A percentile compares a stretch with the other conserved stretches of the same genome.
Conservation (phyloP, 2,113 vertebrate species). For the Aphelocoma coerulescens region DNA sequence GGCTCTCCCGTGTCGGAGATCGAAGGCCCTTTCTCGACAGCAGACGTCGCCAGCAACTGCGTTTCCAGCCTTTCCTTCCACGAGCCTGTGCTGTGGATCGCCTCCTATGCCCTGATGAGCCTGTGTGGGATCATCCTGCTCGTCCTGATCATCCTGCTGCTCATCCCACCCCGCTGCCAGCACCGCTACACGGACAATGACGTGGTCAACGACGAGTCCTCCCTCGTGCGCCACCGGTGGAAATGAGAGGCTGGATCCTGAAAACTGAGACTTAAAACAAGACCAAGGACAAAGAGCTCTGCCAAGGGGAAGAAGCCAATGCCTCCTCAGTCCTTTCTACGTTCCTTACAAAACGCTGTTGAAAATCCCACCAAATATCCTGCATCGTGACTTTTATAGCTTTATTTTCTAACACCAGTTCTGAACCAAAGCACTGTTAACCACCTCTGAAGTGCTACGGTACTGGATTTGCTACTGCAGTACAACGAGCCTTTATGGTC, state of each 20-base stretch:
- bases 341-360: background rate
- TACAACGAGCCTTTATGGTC: conserved; percentile 31
- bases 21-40: conserved; percentile 86
- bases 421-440: conserved; percentile 65
- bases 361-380: conserved; percentile 30
- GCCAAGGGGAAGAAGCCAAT: background rate
- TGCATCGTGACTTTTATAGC: conserved; percentile 52
- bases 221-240: conserved; percentile 91
- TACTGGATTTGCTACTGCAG: conserved; percentile 8
- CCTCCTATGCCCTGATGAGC: conserved; percentile 89
- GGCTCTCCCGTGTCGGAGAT: conserved; percentile 84
- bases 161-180: conserved; percentile 73
- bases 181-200: conserved; percentile 58
- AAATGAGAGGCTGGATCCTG: conserved; percentile 74
- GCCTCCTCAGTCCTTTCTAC: background rate
- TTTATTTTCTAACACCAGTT: conserved; percentile 64
- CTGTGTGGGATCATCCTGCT: conserved; percentile 85
- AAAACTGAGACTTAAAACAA: background rate
- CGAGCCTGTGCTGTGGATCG: conserved; percentile 86
- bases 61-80: conserved; percentile 57
- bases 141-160: conserved; percentile 79
- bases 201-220: conserved; percentile 91
- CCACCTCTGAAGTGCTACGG: conserved; percentile 43
- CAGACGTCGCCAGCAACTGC: conserved; percentile 83
- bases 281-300: background rate